Evolutionary conservation across 2,888 invertebrate genomes (phyloP), one percentile per base, ranked within the genome.

Genomic region (Eilema caniola): DNA sequence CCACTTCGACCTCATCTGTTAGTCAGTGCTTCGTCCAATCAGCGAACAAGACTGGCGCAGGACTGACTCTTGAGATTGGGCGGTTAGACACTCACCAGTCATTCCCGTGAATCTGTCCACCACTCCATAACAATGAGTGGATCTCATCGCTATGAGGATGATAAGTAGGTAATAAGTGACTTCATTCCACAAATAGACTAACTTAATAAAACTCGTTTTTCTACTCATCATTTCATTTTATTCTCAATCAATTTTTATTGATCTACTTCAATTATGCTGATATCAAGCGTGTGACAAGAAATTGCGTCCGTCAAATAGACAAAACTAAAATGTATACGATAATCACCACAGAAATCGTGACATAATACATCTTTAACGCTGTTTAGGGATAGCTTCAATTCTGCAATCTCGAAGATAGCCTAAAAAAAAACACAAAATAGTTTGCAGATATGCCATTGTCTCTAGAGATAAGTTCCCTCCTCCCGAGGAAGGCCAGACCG

Each of bases 331-430:
- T 78, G 63, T 11, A 86, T 59, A 0, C 70, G 65, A 41, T 92
- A 90, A 0, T 82, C 83, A 0, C 92, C 93, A 60, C 88, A 87
- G 57, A 87, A 86, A 8, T 92, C 89, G 24, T 87, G 85, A 16
- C 71, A 84, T 68, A 93, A 59, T 3, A 89, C 72, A 61, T 83
- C 83, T 24, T 85, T 81, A 0, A 87, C 79, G n/a, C 84, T 73
- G 5, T 85, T 85, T 66, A 92, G 70, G 3, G 53, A 93, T 31
- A 66, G n/a, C 20, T 24, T 41, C n/a, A 66, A 25, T 10, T 66
- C 66, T 33, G 33, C 25, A 25, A 66, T 23, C 59, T 59, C 59
- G n/a, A 60, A 66, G 1, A 25, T n/a, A 33, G 12, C 28, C 66
- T 66, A 60, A 71, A 89, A 71, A 89, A 88, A 53, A 67, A 31